A percentile compares a stretch with the other conserved stretches of the same genome.
Conservation (phyloP, 1,140 invertebrate species). For the Bombus affinis region DNA sequence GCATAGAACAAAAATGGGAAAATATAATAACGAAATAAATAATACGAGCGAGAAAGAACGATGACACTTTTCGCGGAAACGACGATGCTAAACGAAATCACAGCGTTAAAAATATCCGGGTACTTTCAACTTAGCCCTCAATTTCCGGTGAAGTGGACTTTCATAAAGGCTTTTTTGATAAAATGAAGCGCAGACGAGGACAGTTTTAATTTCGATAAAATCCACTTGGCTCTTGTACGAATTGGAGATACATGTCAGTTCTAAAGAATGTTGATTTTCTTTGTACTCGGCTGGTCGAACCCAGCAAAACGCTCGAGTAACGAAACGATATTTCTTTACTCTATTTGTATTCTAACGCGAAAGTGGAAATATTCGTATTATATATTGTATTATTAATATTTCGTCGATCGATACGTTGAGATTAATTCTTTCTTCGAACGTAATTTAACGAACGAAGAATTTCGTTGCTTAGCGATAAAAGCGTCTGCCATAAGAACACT, state of each 20-base stretch:
- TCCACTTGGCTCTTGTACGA: neutral
- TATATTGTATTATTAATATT: no score
- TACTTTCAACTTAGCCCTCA: constrained; percentile 19
- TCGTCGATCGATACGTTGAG: no score
- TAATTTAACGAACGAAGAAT: no score
- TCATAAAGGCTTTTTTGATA: constrained; percentile 19
- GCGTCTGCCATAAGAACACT: neutral
- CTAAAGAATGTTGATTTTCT: neutral
- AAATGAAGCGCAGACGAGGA: neutral
- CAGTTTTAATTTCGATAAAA: constrained; percentile 1
- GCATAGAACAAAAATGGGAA: neutral
- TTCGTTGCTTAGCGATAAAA: neutral
- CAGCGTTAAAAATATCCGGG: constrained; percentile 4
- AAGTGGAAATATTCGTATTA: no score
- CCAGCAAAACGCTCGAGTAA: neutral
- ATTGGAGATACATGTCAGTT: neutral
- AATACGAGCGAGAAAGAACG: neutral
- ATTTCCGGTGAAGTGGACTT: neutral
- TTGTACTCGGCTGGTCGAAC: neutral
- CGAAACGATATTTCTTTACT: neutral
- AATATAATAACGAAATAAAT: neutral
- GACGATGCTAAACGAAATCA: neutral
- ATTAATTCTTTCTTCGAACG: no score
- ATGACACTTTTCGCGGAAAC: neutral
- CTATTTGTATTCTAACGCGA: no score